These are phyloP conservation scores for Cyaniris semiargus DNA, from an alignment of 2,888 invertebrate genomes.

Conservation along the genomic window DNA sequence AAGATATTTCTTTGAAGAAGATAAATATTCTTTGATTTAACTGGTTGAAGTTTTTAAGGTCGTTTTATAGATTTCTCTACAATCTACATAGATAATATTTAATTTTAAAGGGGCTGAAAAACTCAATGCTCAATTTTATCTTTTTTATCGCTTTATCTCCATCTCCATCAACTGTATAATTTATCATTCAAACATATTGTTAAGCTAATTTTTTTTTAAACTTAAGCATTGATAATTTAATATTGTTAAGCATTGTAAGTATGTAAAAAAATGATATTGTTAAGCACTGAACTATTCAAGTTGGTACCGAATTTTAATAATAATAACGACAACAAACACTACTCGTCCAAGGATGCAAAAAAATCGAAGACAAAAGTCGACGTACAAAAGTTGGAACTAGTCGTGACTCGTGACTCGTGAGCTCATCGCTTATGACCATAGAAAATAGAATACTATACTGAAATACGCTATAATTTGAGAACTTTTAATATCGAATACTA, in stretches of 20 bases:
- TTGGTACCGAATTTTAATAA: neutral
- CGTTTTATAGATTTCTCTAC: too few species aligned
- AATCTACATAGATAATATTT: too few species aligned
- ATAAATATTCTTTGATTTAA: neutral
- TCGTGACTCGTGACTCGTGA: neutral
- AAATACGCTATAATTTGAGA: neutral
- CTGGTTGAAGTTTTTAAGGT: too few species aligned
- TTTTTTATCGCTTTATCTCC: too few species aligned
- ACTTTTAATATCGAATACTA: neutral
- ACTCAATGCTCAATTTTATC: too few species aligned
- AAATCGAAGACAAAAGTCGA: neutral
- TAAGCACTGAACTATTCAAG: neutral
- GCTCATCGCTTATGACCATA: neutral
- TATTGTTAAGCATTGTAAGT: too few species aligned
- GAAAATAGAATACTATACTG: neutral
- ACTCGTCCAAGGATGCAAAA: neutral
- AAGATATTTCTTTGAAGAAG: neutral
- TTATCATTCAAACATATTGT: too few species aligned
- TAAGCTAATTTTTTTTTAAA: too few species aligned
- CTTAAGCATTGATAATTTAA: too few species aligned
- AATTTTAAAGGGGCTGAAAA: neutral
- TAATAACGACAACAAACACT: neutral
- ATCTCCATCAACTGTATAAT: too few species aligned
- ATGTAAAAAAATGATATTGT: too few species aligned
- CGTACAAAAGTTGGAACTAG: neutral